Conservation (phyloP, 92 coral and sea anemone species). For the Umimayanthus chanpuru region DNA sequence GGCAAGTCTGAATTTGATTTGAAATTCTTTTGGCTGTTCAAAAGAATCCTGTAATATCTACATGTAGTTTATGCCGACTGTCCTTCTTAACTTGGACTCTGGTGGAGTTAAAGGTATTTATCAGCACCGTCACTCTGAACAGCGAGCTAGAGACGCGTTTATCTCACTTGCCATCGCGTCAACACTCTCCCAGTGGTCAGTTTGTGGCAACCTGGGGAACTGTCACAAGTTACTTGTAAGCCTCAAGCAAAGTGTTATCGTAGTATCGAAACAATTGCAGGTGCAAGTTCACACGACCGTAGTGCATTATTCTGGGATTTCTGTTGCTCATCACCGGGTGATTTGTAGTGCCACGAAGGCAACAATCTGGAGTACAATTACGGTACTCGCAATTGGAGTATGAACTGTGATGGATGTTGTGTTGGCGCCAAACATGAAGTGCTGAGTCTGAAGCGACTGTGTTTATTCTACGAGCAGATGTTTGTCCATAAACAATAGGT, state of each 20-base stretch:
- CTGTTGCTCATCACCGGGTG: not conserved
- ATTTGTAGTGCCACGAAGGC: slow-evolving; percentile 22
- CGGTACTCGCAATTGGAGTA: not conserved
- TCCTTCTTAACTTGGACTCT: not conserved
- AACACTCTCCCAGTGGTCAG: not conserved
- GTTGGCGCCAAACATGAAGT: not conserved
- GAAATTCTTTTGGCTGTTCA: not conserved
- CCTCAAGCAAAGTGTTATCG: not conserved
- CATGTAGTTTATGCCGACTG: too few relatives aligned
- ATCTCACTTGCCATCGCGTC: slow-evolving; percentile 2
- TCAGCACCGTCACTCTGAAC: not conserved
- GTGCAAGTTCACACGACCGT: not conserved
- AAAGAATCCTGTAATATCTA: not conserved
- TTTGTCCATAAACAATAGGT: not conserved
- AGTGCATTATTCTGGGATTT: not conserved
- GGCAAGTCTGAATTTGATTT: not conserved
- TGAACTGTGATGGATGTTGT: not conserved
- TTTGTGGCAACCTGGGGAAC: not conserved
- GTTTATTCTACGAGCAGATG: slow-evolving; percentile 1
- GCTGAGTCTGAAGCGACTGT: not conserved
- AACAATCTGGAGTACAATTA: not conserved
- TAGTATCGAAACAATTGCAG: not conserved
- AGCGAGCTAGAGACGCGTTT: not conserved
- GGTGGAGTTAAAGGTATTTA: not conserved
- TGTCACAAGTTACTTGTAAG: not conserved